Base-by-base conservation (phyloP, 2,113 vertebrate genomes). In the Brachyistius frenatus region DNA sequence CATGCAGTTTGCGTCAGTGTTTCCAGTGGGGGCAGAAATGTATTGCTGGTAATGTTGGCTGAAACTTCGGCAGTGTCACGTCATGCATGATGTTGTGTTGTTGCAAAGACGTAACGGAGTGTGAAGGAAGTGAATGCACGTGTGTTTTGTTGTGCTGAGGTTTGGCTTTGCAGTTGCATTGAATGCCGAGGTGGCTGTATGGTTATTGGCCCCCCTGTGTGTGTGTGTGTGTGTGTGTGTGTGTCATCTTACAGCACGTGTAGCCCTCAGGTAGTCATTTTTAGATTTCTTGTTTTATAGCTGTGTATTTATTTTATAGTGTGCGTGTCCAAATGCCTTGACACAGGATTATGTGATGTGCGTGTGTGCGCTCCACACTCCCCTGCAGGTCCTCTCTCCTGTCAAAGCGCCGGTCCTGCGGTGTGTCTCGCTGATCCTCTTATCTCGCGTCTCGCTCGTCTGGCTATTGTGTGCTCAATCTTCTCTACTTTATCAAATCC, bases 391-490 rank as follows among this genome's bases (percentile, higher is more conserved):
- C 76, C 55, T 41, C 58, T 66, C 33, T 65, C 71, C 73, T 87
- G 85, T 89, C 86, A 89, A 33, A 80, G 54, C 60, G 2, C 8
- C 2, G 0, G 86, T 60, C 83, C 93, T 94, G 91, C 2, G 55
- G 41, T 88, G 81, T 89, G 85, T 94, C 89, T 83, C 57, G 30
- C 70, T 61, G 55, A 54, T 69, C 52, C 47, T 57, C 14, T 83
- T 90, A 88, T 93, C 91, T 87, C 72, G 30, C 10, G 49, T 75
- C 70, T 78, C 60, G 83, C 87, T 87, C 85, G 80, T 91, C 86
- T 86, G 56, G 64, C 85, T 65, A 91, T 88, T 93, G 87, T 91
- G 80, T 73, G 78, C 75, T 56, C 73, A 81, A 89, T 92, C 88
- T 86, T 16, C 31, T 62, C 69, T 50, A 11, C 55, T 69, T 64